Base-by-base conservation (phyloP, 2,888 invertebrate genomes). In the Ormyrus pomaceus region DNA sequence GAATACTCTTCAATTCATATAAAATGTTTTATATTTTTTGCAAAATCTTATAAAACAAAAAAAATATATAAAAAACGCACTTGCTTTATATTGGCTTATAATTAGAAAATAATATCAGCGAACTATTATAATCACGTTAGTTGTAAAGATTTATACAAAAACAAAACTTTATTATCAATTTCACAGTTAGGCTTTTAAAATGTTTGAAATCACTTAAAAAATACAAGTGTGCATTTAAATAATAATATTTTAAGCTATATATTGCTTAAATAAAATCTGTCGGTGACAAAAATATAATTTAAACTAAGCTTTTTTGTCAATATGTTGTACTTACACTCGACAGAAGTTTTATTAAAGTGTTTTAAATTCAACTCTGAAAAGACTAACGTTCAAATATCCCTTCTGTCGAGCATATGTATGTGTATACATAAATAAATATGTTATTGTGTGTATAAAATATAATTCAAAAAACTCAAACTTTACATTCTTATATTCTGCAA, bases 31-130 rank as follows among this genome's bases (percentile, higher is more conserved):
- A 13, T 68, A 55, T 55, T 50, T 13, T 46, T 75, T 46, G 50
- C 56, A 76, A 72, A 80, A 64, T 80, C 61, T 71, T 76, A 71
- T 61, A 72, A 68, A 76, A 80, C 13, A 66, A 65, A 73, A 78
- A 79, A 55, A 6, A 62, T 51, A 46, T 65, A 64, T 9, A 79
- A 79, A 34, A 79, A 74, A 58, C 66, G 51, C 59, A 46, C 5
- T 76, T n/a, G 46, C 45, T 70, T 34, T 34, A 34, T 34, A 56
- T 56, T 56, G n/a, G 45, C 34, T 55, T 65, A 70, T 48, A n/a
- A 56, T 46, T 59, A 58, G 9, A 56, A 34, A 58, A 69, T 50
- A 73, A 11, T 51, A 78, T 5, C 19, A 19, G 8, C 2, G 34
- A 34, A 34, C 34, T 34, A 34, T 34, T 34, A 34, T 59, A 48